phyloP scores from a whole-genome alignment of 1,140 invertebrate species.

The Elysia chlorotica region DNA sequence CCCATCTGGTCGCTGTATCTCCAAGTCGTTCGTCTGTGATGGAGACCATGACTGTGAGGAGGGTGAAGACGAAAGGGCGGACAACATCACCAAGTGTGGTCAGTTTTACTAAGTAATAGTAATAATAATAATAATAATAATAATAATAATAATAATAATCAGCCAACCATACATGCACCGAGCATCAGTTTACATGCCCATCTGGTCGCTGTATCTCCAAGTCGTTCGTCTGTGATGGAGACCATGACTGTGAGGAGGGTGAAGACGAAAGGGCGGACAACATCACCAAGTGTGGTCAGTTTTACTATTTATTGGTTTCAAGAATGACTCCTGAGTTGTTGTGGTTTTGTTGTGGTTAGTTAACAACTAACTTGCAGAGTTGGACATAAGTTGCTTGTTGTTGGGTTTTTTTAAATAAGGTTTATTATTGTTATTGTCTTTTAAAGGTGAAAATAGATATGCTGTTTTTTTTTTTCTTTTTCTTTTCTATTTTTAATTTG shows the following conservation, averaged over 20 bases:
- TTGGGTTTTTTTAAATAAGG: no score
- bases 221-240: constrained; percentile 68
- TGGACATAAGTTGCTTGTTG: background rate
- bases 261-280: constrained; percentile 28
- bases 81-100: constrained; percentile 31
- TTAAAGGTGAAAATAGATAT: no score
- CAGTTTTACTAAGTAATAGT: constrained; percentile 5
- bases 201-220: constrained; percentile 81
- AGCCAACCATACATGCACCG: no score
- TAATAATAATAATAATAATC: no score
- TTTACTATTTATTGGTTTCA: background rate
- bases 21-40: constrained; percentile 91
- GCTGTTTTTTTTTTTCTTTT: no score
- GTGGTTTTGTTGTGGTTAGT: background rate
- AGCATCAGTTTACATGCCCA: constrained; percentile 90
- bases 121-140: background rate
- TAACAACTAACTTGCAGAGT: no score
- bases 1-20: constrained; percentile 73
- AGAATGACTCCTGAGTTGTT: background rate
- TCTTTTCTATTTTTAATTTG: no score
- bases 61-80: constrained; percentile 82
- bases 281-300: constrained; percentile 34
- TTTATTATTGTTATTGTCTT: no score
- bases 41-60: constrained; percentile 94
- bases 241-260: constrained; percentile 43